phyloP scores from a whole-genome alignment of 1,140 invertebrate species.

The Achatina immaculata region DNA sequence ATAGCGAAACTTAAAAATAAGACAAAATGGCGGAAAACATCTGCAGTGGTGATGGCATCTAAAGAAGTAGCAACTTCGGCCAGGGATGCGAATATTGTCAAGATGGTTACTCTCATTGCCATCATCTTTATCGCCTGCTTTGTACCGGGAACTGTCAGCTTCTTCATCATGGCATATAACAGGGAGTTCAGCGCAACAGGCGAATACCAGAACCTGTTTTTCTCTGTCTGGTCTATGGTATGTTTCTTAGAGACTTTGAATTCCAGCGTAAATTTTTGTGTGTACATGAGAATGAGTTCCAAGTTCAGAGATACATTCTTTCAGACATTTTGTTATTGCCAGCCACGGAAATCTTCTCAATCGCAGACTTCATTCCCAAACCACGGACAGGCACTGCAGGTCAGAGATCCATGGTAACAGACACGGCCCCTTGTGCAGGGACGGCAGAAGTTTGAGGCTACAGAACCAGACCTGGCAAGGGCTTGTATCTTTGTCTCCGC shows the following conservation, averaged over 20 bases:
- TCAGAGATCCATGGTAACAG: too few species aligned
- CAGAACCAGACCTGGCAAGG: too few species aligned
- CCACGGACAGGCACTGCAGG: too few species aligned
- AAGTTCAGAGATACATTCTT: slow-evolving; percentile 8
- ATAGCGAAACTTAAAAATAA: background rate
- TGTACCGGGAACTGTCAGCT: background rate
- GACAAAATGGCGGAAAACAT: background rate
- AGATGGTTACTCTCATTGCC: background rate
- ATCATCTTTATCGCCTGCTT: background rate
- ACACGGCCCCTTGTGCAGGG: too few species aligned
- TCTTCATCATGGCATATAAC: background rate
- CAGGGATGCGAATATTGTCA: background rate
- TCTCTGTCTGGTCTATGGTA: background rate
- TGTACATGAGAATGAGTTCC: slow-evolving; percentile 17
- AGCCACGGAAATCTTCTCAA: too few species aligned
- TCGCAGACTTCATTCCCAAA: too few species aligned
- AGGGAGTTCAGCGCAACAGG: background rate
- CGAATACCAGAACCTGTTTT: background rate
- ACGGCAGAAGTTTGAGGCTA: too few species aligned
- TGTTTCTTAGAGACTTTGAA: background rate
- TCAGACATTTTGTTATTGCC: background rate
- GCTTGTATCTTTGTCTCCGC: too few species aligned
- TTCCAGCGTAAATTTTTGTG: background rate
- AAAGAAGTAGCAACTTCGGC: background rate
- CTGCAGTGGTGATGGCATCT: background rate